Evolutionary conservation across 2,888 invertebrate genomes (phyloP).

Genomic region (Pomacea canaliculata): DNA sequence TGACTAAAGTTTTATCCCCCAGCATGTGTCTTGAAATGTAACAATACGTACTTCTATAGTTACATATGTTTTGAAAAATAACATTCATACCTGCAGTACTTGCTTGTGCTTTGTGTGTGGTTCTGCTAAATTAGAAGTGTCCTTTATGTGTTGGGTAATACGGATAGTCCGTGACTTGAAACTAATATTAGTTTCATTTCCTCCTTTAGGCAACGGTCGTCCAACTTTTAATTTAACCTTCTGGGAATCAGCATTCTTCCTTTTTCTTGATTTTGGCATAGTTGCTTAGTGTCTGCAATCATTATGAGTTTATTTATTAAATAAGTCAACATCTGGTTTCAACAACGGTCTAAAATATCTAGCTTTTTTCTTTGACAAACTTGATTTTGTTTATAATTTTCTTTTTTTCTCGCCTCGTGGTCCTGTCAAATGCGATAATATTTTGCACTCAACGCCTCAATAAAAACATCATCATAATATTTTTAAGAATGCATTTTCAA

Average conservation of each 20-base stretch:
- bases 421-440: too few species aligned
- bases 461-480: too few species aligned
- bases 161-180: conserved; percentile 91
- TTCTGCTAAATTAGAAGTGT: conserved; percentile 70
- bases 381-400: too few species aligned
- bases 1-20: not conserved
- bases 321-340: too few species aligned
- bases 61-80: not conserved
- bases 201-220: conserved; percentile 85
- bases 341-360: too few species aligned
- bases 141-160: conserved; percentile 83
- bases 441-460: too few species aligned
- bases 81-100: conserved; percentile 74
- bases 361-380: too few species aligned
- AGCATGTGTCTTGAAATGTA: not conserved
- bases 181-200: conserved; percentile 88
- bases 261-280: conserved; percentile 48
- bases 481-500: too few species aligned
- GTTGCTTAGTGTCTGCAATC: not conserved
- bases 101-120: conserved; percentile 79
- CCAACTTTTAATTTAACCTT: conserved; percentile 88
- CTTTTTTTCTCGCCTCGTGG: too few species aligned
- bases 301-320: not conserved
- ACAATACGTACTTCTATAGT: not conserved
- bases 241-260: conserved; percentile 84